Evolutionary conservation across 2,113 vertebrate genomes (phyloP).

Genomic region (Epinephelus moara): DNA sequence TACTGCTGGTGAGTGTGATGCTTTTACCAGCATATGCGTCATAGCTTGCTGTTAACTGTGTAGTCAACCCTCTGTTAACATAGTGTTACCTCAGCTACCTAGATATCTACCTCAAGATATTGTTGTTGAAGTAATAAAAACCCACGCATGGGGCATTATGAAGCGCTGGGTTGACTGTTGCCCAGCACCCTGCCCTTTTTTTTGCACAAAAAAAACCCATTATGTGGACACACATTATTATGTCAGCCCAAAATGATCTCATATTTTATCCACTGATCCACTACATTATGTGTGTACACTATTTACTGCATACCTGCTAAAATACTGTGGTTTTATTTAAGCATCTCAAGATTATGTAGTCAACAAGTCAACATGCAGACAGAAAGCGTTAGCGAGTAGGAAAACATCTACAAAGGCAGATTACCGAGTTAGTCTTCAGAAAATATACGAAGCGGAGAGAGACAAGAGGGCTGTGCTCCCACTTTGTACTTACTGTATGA

Average conservation of each 20-base stretch:
- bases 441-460: slow-evolving; percentile 8
- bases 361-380: slow-evolving; percentile 68
- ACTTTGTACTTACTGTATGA: slow-evolving; percentile 91
- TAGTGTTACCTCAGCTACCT: too few relatives aligned
- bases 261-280: not conserved
- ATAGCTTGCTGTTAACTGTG: too few relatives aligned
- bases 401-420: slow-evolving; percentile 45
- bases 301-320: not conserved
- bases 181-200: too few relatives aligned
- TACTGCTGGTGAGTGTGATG: too few relatives aligned
- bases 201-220: too few relatives aligned
- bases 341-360: slow-evolving; percentile 1
- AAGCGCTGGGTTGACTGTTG: too few relatives aligned
- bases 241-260: not conserved
- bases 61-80: too few relatives aligned
- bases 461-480: not conserved
- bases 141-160: too few relatives aligned
- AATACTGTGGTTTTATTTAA: slow-evolving; percentile 3
- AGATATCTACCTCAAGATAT: too few relatives aligned
- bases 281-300: not conserved
- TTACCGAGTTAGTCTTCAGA: slow-evolving; percentile 1
- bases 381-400: slow-evolving; percentile 46
- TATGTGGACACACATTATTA: too few relatives aligned
- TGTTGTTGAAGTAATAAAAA: too few relatives aligned
- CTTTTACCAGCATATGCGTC: too few relatives aligned